Conservation (phyloP, 2,888 invertebrate genomes). For the Elysia crispata region DNA sequence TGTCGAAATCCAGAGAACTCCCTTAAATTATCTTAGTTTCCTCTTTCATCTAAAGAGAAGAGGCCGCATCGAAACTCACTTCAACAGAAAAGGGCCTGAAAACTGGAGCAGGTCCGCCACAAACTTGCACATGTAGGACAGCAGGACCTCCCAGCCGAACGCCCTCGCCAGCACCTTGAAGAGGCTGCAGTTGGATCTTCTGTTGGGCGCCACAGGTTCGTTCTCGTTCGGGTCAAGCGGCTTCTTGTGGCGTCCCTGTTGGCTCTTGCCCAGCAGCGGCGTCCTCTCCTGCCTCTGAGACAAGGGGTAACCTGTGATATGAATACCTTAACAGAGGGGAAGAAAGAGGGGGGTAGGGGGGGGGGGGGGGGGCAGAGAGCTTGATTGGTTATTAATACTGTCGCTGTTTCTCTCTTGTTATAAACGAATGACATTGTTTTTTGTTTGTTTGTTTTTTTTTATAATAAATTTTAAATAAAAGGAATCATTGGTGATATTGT, state of each 20-base stretch:
- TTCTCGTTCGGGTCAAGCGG: background rate
- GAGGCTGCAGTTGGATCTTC: slow-evolving; percentile 43
- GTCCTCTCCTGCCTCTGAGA: background rate
- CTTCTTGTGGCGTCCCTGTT: background rate
- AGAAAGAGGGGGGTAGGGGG: too few species aligned
- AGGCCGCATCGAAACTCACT: slow-evolving; percentile 42
- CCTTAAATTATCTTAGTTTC: too few species aligned
- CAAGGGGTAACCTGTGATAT: too few species aligned
- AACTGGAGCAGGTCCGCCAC: slow-evolving; percentile 54
- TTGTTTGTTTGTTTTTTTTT: too few species aligned
- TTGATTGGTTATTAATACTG: too few species aligned
- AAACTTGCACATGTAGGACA: slow-evolving; percentile 56
- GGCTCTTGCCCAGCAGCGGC: background rate
- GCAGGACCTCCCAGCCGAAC: slow-evolving; percentile 54
- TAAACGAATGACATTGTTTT: too few species aligned
- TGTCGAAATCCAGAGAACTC: too few species aligned
- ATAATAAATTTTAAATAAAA: too few species aligned
- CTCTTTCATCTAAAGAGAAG: background rate
- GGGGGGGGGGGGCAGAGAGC: too few species aligned
- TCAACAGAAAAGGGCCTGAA: slow-evolving; percentile 52
- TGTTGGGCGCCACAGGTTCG: slow-evolving; percentile 3
- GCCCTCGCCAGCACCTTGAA: slow-evolving; percentile 53
- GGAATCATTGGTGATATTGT: too few species aligned
- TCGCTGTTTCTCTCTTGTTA: too few species aligned
- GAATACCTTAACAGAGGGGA: too few species aligned